Evolutionary conservation across 2,888 invertebrate species (phyloP).

Genomic region (Seira musarum): DNA sequence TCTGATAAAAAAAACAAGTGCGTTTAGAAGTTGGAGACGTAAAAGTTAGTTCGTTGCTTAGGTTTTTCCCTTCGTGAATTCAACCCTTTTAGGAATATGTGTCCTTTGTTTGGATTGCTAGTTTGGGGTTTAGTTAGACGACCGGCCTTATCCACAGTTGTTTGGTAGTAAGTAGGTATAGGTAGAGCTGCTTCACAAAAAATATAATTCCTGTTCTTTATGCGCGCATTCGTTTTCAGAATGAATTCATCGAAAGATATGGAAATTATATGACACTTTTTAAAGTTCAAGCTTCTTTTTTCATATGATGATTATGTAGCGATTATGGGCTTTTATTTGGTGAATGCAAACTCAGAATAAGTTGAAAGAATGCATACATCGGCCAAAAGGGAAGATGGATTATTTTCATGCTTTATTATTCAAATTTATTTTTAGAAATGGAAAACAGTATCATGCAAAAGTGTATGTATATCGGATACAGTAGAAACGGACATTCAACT

Average conservation of each 20-base stretch:
- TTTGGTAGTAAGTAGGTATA: too few relatives aligned
- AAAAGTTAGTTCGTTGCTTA: too few relatives aligned
- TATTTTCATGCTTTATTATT: not conserved
- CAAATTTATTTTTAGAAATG: too few relatives aligned
- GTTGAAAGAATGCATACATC: slow-evolving; percentile 8
- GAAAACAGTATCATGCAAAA: too few relatives aligned
- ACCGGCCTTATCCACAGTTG: too few relatives aligned
- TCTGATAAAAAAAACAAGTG: not conserved
- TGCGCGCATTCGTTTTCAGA: not conserved
- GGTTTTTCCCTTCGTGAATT: not conserved
- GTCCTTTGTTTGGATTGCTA: slow-evolving; percentile 10
- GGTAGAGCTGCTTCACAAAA: too few relatives aligned
- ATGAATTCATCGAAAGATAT: not conserved
- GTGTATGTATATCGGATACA: too few relatives aligned
- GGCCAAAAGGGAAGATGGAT: not conserved
- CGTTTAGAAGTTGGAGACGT: too few relatives aligned
- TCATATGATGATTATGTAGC: slow-evolving; percentile 1
- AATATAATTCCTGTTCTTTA: not conserved
- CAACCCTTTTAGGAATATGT: slow-evolving; percentile 8
- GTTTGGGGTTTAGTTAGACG: too few relatives aligned
- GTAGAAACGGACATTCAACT: too few relatives aligned
- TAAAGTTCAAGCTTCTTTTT: not conserved
- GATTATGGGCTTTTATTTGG: slow-evolving; percentile 5
- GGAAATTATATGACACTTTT: not conserved
- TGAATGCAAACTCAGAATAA: not conserved